A percentile compares a stretch with the other conserved stretches of the same genome.
Conservation (phyloP, 2,797 vertebrate genomes). For the Hirundo rustica region DNA sequence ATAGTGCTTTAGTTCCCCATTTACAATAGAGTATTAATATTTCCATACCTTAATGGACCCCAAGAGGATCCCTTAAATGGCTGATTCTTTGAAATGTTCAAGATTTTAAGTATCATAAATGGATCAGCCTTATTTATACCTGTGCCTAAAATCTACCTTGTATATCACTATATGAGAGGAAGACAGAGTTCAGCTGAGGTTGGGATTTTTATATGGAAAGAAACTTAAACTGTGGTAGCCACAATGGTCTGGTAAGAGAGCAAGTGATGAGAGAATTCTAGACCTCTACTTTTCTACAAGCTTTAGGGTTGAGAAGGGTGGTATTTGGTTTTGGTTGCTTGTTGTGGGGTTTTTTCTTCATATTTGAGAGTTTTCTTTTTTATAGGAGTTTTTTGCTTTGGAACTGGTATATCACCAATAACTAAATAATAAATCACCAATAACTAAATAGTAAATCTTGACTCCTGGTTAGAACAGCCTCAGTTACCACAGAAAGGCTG, state of each 20-base stretch:
- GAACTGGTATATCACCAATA: neutral
- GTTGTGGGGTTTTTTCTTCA: neutral
- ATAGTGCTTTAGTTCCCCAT: neutral
- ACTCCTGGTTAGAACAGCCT: neutral
- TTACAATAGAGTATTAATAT: neutral
- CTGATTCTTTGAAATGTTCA: conserved; percentile 21
- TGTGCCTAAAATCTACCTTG: conserved; percentile 17
- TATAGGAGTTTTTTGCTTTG: neutral
- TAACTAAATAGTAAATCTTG: neutral
- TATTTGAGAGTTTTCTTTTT: neutral
- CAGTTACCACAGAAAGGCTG: neutral
- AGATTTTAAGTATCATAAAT: conserved; percentile 8
- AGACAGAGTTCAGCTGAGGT: neutral
- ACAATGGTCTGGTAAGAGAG: neutral
- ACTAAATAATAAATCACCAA: neutral
- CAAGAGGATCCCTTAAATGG: neutral
- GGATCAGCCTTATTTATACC: conserved; percentile 21
- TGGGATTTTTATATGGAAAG: neutral
- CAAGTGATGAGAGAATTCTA: neutral
- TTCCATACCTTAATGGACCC: neutral
- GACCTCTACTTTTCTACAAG: neutral
- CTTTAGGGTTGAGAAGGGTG: neutral
- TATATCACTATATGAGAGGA: neutral
- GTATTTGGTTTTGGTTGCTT: neutral
- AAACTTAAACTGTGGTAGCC: neutral